Percentiles rank a stretch among this genome's conserved stretches.
Conservation (phyloP, 1,140 invertebrate species). For the Stratiolaelaps scimitus region DNA sequence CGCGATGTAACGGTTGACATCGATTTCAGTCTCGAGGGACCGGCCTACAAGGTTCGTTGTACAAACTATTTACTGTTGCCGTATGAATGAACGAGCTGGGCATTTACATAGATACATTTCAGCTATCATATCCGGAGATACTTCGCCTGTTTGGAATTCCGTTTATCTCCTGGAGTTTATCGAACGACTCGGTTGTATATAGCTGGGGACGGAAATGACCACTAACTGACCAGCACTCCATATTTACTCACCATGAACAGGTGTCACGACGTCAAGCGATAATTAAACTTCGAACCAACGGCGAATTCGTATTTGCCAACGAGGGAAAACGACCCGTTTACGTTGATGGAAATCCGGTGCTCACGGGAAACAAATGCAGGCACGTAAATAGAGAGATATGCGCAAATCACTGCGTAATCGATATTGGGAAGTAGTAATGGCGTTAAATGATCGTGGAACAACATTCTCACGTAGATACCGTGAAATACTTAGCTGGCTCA, state of each 20-base stretch:
- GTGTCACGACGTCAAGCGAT: constrained; percentile 73
- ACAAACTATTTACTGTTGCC: no score
- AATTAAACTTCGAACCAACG: constrained; percentile 74
- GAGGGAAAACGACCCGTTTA: constrained; percentile 89
- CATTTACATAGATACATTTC: not conserved
- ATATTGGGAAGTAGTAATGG: no score
- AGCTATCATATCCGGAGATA: constrained; percentile 10
- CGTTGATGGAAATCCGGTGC: constrained; percentile 76
- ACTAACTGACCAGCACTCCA: not conserved
- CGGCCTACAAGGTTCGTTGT: constrained; percentile 42
- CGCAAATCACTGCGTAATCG: not conserved
- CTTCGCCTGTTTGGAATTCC: not conserved
- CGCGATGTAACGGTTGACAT: constrained; percentile 83
- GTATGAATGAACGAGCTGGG: no score
- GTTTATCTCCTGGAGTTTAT: constrained; percentile 36
- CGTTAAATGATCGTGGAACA: no score
- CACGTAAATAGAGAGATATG: not conserved
- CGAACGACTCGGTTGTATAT: constrained; percentile 30
- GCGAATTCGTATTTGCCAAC: constrained; percentile 84
- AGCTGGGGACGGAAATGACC: constrained; percentile 50
- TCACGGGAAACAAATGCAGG: constrained; percentile 63
- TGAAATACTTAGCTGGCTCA: no score
- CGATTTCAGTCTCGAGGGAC: constrained; percentile 79
- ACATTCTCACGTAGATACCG: no score
- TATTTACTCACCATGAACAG: constrained; percentile 40